A percentile compares a stretch with the other conserved stretches of the same genome.
Conservation (phyloP, 2,797 vertebrate species). For the Synaphobranchus kaupii region DNA sequence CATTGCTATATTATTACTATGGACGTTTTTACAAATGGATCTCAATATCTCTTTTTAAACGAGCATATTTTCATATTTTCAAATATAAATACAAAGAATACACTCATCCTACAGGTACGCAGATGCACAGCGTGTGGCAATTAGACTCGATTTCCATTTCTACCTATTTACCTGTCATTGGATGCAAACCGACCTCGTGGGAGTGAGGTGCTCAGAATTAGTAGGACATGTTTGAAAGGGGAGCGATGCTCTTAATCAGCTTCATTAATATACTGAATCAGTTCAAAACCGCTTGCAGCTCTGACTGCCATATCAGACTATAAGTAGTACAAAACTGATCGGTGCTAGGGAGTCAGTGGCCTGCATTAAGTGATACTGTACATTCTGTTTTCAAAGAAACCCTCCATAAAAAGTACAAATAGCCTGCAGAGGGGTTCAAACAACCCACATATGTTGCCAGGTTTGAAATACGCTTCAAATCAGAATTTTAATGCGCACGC, state of each 20-base stretch:
- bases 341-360: neutral
- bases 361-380: neutral
- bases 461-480: neutral
- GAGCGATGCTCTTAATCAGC: slow-evolving; percentile 9
- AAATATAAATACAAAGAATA: neutral
- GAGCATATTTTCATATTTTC: no score
- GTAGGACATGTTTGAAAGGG: slow-evolving; percentile 7
- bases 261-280: slow-evolving; percentile 25
- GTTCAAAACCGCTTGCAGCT: slow-evolving; percentile 11
- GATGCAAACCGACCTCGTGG: neutral
- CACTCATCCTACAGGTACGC: neutral
- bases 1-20: no score
- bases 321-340: neutral
- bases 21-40: no score
- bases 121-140: neutral
- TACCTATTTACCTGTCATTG: neutral
- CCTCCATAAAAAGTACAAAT: neutral
- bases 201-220: neutral
- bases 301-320: neutral
- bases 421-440: neutral
- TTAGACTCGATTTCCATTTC: slow-evolving; percentile 12
- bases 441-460: neutral
- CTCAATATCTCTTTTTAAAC: no score
- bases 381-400: neutral
- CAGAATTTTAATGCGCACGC: neutral